Percentiles rank a stretch among this genome's conserved stretches.
Conservation (phyloP, 2,113 vertebrate genomes). For the Brachypteracias leptosomus region DNA sequence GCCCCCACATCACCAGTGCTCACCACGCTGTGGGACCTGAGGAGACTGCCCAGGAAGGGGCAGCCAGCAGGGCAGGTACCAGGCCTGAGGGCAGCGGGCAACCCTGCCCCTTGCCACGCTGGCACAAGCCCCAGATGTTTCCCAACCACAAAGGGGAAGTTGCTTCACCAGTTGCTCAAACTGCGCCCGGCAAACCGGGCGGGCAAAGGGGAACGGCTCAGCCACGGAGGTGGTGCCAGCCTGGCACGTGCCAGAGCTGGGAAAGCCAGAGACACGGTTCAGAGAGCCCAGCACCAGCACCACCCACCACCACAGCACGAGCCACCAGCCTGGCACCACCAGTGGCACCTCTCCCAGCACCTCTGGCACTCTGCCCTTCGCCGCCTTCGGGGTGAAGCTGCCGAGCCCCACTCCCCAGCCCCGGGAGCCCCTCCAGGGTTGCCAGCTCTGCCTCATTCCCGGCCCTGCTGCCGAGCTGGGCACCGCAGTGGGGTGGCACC, state of each 20-base stretch:
- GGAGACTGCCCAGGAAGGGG: not conserved
- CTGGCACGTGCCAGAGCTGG: rapidly evolving
- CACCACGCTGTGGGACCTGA: rapidly evolving
- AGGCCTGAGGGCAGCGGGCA: not conserved
- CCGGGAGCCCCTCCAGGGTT: not conserved
- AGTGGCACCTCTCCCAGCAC: conserved; percentile 18
- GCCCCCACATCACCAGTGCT: not conserved
- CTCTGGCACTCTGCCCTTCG: not conserved
- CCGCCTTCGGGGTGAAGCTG: not conserved
- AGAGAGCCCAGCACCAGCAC: not conserved
- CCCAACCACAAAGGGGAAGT: conserved; percentile 45
- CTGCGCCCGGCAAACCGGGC: not conserved
- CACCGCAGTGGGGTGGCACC: no score
- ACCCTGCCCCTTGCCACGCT: rapidly evolving
- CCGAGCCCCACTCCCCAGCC: not conserved
- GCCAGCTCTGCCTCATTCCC: conserved; percentile 51
- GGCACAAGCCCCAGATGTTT: not conserved
- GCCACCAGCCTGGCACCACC: rapidly evolving
- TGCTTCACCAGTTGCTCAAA: conserved; percentile 42
- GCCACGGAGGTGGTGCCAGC: not conserved
- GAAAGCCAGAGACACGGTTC: rapidly evolving
- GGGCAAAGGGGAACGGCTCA: not conserved
- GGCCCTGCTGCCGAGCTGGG: not conserved
- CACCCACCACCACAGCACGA: rapidly evolving
- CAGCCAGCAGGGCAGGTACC: not conserved